phyloP scores from a whole-genome alignment of 2,888 invertebrate genomes.

The Cerastis rubricosa region DNA sequence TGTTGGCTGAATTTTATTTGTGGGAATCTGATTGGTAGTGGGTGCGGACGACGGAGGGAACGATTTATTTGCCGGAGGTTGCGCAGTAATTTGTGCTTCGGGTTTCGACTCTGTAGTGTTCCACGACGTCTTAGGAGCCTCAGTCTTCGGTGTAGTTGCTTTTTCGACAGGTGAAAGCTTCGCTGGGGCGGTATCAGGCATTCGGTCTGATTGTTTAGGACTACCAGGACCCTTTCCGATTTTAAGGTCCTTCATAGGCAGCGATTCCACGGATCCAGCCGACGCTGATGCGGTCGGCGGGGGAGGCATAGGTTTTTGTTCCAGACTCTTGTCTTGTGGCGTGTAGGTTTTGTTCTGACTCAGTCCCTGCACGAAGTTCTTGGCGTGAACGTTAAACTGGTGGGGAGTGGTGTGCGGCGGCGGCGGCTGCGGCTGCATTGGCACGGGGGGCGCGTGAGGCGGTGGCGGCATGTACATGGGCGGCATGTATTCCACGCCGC shows the following conservation, averaged over 20 bases:
- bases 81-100: conserved; percentile 63
- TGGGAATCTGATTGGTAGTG: conserved; percentile 70
- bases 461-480: conserved; percentile 86
- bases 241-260: conserved; percentile 87
- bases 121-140: conserved; percentile 82
- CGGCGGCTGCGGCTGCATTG: conserved; percentile 80
- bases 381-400: conserved; percentile 89
- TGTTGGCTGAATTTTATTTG: conserved; percentile 78
- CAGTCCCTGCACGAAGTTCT: conserved; percentile 88
- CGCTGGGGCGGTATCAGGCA: conserved; percentile 68
- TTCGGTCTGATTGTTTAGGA: conserved; percentile 82
- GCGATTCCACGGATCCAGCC: conserved; percentile 76
- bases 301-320: conserved; percentile 74
- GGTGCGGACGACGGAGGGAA: conserved; percentile 77
- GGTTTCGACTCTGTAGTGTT: conserved; percentile 75
- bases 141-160: conserved; percentile 77
- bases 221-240: conserved; percentile 82
- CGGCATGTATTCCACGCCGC: conserved; percentile 85
- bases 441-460: conserved; percentile 80
- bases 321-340: conserved; percentile 78
- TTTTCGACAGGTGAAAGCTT: conserved; percentile 80
- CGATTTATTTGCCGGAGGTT: conserved; percentile 74
- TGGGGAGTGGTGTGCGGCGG: conserved; percentile 79
- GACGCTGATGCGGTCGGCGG: conserved; percentile 73
- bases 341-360: conserved; percentile 75